phyloP scores from a whole-genome alignment of 2,888 invertebrate genomes.

The Caenorhabditis zanzibari region DNA sequence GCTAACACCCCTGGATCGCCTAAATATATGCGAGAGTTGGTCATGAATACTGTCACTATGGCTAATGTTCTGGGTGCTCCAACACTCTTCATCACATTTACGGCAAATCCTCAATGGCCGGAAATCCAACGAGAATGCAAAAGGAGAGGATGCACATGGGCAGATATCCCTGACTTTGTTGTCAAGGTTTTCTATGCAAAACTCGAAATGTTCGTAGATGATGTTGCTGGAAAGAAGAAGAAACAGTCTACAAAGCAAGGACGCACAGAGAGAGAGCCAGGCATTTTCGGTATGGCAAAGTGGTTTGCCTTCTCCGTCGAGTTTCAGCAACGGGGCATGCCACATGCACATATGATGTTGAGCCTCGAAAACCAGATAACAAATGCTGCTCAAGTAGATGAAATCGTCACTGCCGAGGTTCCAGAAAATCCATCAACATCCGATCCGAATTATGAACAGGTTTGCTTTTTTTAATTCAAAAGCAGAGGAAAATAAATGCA shows the following conservation, averaged over 20 bases:
- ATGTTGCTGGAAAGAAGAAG: constrained; percentile 8
- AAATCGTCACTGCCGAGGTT: constrained; percentile 7
- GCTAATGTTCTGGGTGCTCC: constrained; percentile 28
- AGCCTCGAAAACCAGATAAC: constrained; percentile 10
- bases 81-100: constrained; percentile 42
- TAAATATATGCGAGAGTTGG: constrained; percentile 29
- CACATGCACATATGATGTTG: constrained; percentile 37
- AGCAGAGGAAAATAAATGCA: too few relatives aligned
- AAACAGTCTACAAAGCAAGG: neutral
- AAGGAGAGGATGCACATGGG: neutral
- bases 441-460: constrained; percentile 1
- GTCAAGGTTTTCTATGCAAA: constrained; percentile 9
- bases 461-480: too few relatives aligned
- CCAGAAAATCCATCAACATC: neutral
- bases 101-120: constrained; percentile 28
- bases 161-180: constrained; percentile 36
- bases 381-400: constrained; percentile 27
- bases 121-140: constrained; percentile 22
- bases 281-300: constrained; percentile 18
- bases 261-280: neutral
- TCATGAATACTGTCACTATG: constrained; percentile 23
- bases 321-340: constrained; percentile 52
- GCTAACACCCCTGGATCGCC: constrained; percentile 6
- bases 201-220: constrained; percentile 13
- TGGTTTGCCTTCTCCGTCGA: constrained; percentile 42